Evolutionary conservation across 2,113 vertebrate species (phyloP), one percentile per base, ranked within the genome.

Genomic region (Cavia porcellus): DNA sequence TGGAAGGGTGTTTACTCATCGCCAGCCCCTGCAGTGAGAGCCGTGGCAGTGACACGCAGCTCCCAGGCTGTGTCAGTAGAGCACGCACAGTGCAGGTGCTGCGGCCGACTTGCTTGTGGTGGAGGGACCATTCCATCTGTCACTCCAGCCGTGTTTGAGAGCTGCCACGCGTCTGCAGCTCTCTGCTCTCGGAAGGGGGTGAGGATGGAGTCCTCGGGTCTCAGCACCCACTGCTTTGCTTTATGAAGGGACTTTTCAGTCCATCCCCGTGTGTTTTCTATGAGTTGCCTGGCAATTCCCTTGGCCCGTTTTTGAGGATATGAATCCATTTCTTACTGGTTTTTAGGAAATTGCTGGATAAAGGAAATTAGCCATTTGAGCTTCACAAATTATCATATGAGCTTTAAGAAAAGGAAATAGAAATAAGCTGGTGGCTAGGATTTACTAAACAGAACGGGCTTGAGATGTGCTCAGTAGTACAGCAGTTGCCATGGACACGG

Each of bases 331-430:
- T 94, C 68, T 86, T 38, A 22, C 22, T 77, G 50, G 5, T 4
- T 83, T 93, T 89, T 57, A 72, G 81, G 70, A 96, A 93, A 24
- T 83, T 85, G 88, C 47, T 83, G 50, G 57, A 30, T 80, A 25
- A 80, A 85, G 30, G 86, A 57, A 80, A 85, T 30, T 15, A 61
- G 66, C 30, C 20, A 38, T 93, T 86, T 70, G 84, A 84, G 25
- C 66, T 86, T 86, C 32, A 61, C 19, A 14, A 61, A 19, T 72
- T 14, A 66, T 79, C 35, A 55, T 17, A 19, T 61, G 35, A 75
- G 13, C 52, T 93, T 88, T n/a, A 68, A 55, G 57, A 50, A 89
- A 86, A 90, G 15, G 68, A 94, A 89, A 50, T 50, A 59, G 62
- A 80, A 59, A 79, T 8, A 89, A 66, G 45, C 79, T 59, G 32